These are phyloP conservation scores for Neoitamus cyanurus DNA, from an alignment of 2,888 invertebrate species.

Conservation along the genomic window DNA sequence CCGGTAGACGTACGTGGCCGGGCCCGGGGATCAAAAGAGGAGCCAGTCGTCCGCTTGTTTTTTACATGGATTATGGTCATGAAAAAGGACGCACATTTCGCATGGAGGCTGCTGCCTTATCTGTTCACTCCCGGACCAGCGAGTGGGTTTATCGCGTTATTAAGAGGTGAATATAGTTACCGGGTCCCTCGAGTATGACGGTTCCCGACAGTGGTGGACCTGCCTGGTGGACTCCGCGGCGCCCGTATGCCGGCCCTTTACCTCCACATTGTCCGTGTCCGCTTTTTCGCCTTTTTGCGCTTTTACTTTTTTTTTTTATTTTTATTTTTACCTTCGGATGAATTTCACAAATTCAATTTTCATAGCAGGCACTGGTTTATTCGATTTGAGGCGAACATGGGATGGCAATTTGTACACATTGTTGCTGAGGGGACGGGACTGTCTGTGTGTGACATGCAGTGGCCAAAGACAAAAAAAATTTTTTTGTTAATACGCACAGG, in stretches of 20 bases:
- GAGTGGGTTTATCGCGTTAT: constrained; percentile 14
- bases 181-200: neutral
- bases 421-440: neutral
- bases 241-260: neutral
- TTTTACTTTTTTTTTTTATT: neutral
- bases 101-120: neutral
- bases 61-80: constrained; percentile 33
- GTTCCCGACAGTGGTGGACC: neutral
- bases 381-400: neutral
- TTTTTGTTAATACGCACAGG: neutral
- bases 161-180: constrained; percentile 7
- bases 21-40: neutral
- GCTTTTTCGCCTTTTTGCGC: neutral
- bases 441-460: neutral
- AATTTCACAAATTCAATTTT: neutral
- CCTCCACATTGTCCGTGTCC: neutral
- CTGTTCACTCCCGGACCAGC: neutral
- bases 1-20: neutral
- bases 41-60: neutral
- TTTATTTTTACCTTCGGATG: neutral
- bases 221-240: neutral
- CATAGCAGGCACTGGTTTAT: neutral
- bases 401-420: neutral
- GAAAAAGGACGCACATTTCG: constrained; percentile 27
- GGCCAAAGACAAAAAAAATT: neutral